A percentile compares a stretch with the other conserved stretches of the same genome.
Evolutionary conservation across 1,140 invertebrate genomes (phyloP).

Genomic region (Berghia stephanieae): DNA sequence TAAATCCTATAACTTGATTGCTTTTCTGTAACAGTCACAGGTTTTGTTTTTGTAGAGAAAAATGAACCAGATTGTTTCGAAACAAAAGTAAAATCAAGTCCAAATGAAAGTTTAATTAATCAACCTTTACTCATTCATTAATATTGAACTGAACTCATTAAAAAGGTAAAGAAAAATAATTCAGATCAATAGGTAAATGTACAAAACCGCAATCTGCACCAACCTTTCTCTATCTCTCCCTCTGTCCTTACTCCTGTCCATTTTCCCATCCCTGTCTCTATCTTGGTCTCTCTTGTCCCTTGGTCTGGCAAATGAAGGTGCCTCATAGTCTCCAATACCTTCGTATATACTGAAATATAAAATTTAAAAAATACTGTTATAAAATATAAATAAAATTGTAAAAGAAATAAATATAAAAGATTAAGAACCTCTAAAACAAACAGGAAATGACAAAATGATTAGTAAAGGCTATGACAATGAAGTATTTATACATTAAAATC

Average conservation of each 20-base stretch:
- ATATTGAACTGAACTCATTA: not conserved
- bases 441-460: not conserved
- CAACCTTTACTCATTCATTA: too few relatives aligned
- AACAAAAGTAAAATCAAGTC: too few relatives aligned
- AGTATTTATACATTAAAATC: too few relatives aligned
- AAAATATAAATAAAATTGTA: too few relatives aligned
- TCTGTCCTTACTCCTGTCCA: conserved; percentile 21
- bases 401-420: too few relatives aligned
- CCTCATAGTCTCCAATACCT: conserved; percentile 29
- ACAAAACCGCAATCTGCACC: not conserved
- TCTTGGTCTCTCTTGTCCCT: conserved; percentile 26
- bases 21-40: too few relatives aligned
- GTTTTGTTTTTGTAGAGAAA: too few relatives aligned
- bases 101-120: too few relatives aligned
- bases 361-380: not conserved
- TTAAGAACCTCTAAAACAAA: not conserved
- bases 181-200: not conserved
- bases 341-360: not conserved
- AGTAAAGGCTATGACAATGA: not conserved
- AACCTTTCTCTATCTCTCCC: conserved; percentile 24
- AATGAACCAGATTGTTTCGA: too few relatives aligned
- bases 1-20: too few relatives aligned
- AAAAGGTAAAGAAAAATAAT: not conserved
- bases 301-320: conserved; percentile 27
- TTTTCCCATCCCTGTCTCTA: not conserved